Evolutionary conservation across 53 echinoderm and acorn worm species (phyloP), one percentile per base, ranked within the genome.

Genomic region (Stichopus horrens): DNA sequence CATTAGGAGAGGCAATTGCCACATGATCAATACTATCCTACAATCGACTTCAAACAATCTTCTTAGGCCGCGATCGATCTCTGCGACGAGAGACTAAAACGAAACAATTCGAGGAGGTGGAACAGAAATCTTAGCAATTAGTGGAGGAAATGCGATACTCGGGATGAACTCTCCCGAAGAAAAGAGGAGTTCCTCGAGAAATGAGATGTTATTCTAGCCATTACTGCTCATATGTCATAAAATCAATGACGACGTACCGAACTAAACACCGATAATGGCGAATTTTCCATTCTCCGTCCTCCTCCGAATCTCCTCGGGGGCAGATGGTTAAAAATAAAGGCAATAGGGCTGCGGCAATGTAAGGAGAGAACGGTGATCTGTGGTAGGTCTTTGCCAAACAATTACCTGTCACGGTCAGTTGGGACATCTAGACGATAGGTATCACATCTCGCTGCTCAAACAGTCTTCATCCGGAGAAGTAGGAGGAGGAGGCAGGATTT

Each of bases 41-140:
- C 37, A 37, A 37, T 37, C 37, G 37, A 37, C 37, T 37, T 37
- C 37, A 37, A 1, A 37, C 37, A 37, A 37, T 37, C 37, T 37
- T 37, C 37, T 37, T 37, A 37, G 37, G 37, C 37, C 37, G 37
- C 37, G 37, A 37, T 37, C 37, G 37, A 37, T 37, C 37, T 37
- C 37, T 37, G 37, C 37, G 37, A 37, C 37, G 37, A 37, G 37
- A 37, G 2, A 37, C 37, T 37, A 37, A 37, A 6, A 58, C 22
- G 8, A 57, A 7, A 71, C 18, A 71, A 7, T 71, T 71, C 19
- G 16, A 56, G 53, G 81, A 19, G 18, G 8, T 56, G 21, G 9
- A 58, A 81, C 19, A 81, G 81, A 58, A 81, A 81, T 56, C 56
- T 1, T n/a, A 7, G 81, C 81, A 81, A 81, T 81, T 81, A 81